A percentile compares a stretch with the other conserved stretches of the same genome.
These are phyloP conservation scores for Octopus sinensis DNA, from an alignment of 1,140 invertebrate genomes.

Conservation along the genomic window DNA sequence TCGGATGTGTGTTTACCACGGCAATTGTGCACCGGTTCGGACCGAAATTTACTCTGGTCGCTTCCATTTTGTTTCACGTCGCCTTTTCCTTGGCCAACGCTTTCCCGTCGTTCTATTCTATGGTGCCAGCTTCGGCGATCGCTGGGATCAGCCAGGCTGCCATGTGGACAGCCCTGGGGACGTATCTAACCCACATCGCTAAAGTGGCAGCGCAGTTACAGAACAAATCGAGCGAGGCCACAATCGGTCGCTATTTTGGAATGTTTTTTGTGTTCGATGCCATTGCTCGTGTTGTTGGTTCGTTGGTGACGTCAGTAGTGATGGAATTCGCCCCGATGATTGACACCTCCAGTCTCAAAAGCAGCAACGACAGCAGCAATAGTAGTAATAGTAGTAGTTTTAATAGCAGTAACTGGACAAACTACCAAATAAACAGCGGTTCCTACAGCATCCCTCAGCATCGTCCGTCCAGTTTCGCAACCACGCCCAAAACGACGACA, in stretches of 20 bases:
- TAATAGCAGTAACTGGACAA: not conserved
- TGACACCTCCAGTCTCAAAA: not conserved
- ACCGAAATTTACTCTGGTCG: constrained; percentile 35
- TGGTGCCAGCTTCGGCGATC: constrained; percentile 38
- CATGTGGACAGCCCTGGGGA: constrained; percentile 41
- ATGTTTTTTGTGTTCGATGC: constrained; percentile 40
- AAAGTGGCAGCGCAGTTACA: constrained; percentile 17
- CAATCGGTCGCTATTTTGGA: constrained; percentile 38
- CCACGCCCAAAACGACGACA: constrained; percentile 91
- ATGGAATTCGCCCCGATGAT: constrained; percentile 27
- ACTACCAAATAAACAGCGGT: not conserved
- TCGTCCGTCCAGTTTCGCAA: constrained; percentile 81
- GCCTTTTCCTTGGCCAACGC: constrained; percentile 57
- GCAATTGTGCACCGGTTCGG: constrained; percentile 35
- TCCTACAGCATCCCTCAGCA: not conserved
- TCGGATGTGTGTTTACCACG: constrained; percentile 36
- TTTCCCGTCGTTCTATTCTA: constrained; percentile 39
- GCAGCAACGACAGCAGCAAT: not conserved
- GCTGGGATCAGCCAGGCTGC: constrained; percentile 36
- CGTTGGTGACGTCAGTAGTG: constrained; percentile 35
- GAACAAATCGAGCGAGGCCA: constrained; percentile 20
- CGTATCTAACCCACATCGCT: constrained; percentile 27
- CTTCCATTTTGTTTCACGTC: constrained; percentile 28
- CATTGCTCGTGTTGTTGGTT: constrained; percentile 36
- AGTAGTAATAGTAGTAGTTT: not conserved